Base-by-base conservation (phyloP, 2,113 vertebrate genomes). In the Fulica atra region DNA sequence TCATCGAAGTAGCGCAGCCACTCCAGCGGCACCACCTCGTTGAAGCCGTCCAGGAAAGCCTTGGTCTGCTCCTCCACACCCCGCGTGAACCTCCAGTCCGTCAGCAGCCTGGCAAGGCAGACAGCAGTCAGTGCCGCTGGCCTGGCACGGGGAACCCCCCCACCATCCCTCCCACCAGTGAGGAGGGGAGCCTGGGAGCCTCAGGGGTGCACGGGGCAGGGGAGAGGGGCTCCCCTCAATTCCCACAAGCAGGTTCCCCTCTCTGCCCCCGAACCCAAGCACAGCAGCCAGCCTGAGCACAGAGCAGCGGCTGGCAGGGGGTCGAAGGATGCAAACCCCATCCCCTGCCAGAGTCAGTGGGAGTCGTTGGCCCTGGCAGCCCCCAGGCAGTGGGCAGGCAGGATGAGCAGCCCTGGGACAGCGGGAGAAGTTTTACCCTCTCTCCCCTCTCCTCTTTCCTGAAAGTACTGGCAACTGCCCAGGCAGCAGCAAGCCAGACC, bases 1-100 rank as follows among this genome's bases (percentile, higher is more conserved):
- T 99, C 99, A 0, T 99, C 99, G 2, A 99, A 99, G 97, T 99
- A 99, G 35, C 99, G 98, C 73, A 99, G 97, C 99, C 99, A 99
- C 97, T 99, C 99, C 28, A 99, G 98, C 0, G 99, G 99, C 61
- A 99, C 99, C 92, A 99, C 99, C 96, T 99, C 99, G 0, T 99
- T 99, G 97, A 99, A 99, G 80, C 99, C 99, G 0, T 99, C 99
- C 95, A 99, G 98, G 97, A 99, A 99, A 9, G 99, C 99, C 96
- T 99, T 99, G 93, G 99, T 99, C 98, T 99, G 99, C 61, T 99
- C 99, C 97, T 99, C 99, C 89, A 99, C 99, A 0, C 99, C 99
- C 3, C 99, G 98, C 0, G 99, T 99, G 96, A 99, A 99, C 66
- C 99, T 98, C 99, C 99, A 99, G 96, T 99, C 99, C 0, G 99